Conservation (phyloP, 1,140 invertebrate genomes). For the Anastatus disparis region DNA sequence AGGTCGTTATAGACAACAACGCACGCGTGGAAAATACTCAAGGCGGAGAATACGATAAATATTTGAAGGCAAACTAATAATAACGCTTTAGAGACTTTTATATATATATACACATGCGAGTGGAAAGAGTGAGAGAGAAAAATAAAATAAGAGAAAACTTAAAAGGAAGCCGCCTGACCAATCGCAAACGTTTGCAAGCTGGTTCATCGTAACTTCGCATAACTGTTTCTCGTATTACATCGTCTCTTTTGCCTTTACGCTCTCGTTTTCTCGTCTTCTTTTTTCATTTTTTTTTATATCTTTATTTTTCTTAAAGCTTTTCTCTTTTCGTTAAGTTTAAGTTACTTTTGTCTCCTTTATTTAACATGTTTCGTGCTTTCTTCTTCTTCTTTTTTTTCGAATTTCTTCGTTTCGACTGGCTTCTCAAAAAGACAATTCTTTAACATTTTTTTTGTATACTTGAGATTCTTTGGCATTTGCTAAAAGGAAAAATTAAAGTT, state of each 20-base stretch:
- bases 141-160: slow-evolving; percentile 27
- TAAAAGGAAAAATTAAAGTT: too few relatives aligned
- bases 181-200: too few relatives aligned
- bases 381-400: too few relatives aligned
- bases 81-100: slow-evolving; percentile 49
- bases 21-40: slow-evolving; percentile 40
- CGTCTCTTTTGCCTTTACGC: slow-evolving; percentile 30
- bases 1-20: neutral
- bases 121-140: neutral
- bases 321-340: too few relatives aligned
- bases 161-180: slow-evolving; percentile 45
- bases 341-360: slow-evolving; percentile 19
- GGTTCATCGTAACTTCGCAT: slow-evolving; percentile 34
- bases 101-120: neutral
- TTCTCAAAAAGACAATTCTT: too few relatives aligned
- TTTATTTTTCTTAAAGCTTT: slow-evolving; percentile 10
- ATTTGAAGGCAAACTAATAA: slow-evolving; percentile 62
- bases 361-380: neutral
- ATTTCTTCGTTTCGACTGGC: too few relatives aligned
- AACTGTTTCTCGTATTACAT: slow-evolving; percentile 43
- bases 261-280: neutral
- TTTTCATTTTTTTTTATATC: slow-evolving; percentile 27
- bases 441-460: too few relatives aligned
- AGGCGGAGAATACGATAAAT: slow-evolving; percentile 56
- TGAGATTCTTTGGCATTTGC: too few relatives aligned